These are phyloP conservation scores for Oscheius sp. DNA, from an alignment of 2,888 invertebrate species.

Conservation along the genomic window DNA sequence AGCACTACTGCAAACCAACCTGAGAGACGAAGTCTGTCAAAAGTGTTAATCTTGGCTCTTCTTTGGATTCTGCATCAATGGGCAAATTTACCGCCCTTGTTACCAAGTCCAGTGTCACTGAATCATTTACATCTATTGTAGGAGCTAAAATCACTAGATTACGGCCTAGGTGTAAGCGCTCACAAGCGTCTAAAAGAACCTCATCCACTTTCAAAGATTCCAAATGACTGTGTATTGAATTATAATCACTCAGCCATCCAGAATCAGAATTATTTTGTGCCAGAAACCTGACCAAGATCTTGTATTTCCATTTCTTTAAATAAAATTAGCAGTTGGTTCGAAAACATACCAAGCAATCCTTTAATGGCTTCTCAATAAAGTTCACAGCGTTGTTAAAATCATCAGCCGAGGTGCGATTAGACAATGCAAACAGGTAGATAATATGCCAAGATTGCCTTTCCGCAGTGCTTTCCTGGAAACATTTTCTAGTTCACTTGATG, in stretches of 20 bases:
- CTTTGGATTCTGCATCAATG: constrained; percentile 1
- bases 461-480: constrained; percentile 30
- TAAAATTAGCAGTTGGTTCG: background rate
- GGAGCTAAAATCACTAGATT: background rate
- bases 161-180: background rate
- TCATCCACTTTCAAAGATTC: constrained; percentile 47
- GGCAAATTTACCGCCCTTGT: constrained; percentile 32
- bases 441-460: constrained; percentile 50
- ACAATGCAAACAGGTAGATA: constrained; percentile 58
- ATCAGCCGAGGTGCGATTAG: constrained; percentile 47
- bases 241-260: constrained; percentile 50
- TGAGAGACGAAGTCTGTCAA: constrained; percentile 58
- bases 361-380: constrained; percentile 51
- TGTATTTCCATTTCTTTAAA: constrained; percentile 29
- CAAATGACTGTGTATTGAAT: constrained; percentile 41
- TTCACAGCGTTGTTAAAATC: constrained; percentile 50
- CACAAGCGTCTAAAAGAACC: constrained; percentile 42
- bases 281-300: constrained; percentile 49
- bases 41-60: constrained; percentile 46
- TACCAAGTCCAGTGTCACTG: constrained; percentile 44
- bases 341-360: constrained; percentile 47
- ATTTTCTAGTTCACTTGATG: background rate
- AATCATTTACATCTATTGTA: constrained; percentile 38
- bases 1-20: constrained; percentile 33
- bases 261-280: constrained; percentile 52